Base-by-base conservation (phyloP, 2,113 vertebrate genomes). In the Colistium nudipinnis region DNA sequence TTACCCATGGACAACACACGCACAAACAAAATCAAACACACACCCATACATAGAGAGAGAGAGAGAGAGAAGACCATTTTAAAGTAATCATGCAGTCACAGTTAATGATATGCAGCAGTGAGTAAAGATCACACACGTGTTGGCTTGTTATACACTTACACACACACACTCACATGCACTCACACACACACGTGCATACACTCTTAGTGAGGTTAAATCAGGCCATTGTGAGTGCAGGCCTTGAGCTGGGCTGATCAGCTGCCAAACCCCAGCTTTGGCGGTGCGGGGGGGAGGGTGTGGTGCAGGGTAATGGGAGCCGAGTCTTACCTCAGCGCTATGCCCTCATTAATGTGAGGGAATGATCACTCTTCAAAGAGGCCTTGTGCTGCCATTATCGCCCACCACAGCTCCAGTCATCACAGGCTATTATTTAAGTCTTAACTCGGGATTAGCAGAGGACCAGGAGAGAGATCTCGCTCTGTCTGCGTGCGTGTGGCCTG, bases 331-430 rank as follows among this genome's bases (percentile, higher is more conserved):
- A 84, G 77, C 43, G 49, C 68, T 80, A 61, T 86, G 64, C 78
- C 74, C 78, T 88, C 82, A 87, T 89, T 88, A 86, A 84, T 85
- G 83, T 81, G 73, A 84, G 76, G 76, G 64, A 83, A 73, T 77
- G 86, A 89, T 87, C 87, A 87, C 76, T 81, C 85, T 85, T 87
- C 89, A 89, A 85, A 89, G 83, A 69, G 62, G 28, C 80, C 39
- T 52, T 30, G 64, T 43, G 70, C 76, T 74, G 80, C 81, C 67
- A 81, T 82, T 74, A 84, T 77, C 43, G 62, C 73, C 74, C 79
- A 77, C 83, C 62, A n/a, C 30, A 43, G 73, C 81, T 68, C 55
- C 78, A 80, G 66, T 78, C 83, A 41, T 76, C 78, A 52, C 62
- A 73, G 82, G 51, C 82, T 74, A 69, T 63, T 55, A 76, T 76